Evolutionary conservation across 2,797 vertebrate species (phyloP).

Genomic region (Fringilla coelebs): DNA sequence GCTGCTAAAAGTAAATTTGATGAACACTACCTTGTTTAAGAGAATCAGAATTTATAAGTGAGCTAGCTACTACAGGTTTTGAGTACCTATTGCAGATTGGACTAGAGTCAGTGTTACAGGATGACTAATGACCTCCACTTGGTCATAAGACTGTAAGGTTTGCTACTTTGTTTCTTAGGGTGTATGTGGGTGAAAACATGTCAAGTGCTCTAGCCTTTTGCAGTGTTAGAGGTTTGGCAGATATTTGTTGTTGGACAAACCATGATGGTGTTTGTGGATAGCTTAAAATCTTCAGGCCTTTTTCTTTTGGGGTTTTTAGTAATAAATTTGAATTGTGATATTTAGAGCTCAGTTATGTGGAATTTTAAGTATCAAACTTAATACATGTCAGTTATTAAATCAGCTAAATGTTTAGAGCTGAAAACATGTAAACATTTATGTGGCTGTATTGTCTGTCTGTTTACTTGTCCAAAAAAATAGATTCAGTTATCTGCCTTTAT

Average conservation of each 20-base stretch:
- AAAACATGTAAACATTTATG: not conserved
- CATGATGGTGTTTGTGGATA: not conserved
- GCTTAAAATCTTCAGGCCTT: not conserved
- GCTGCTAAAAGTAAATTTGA: not conserved
- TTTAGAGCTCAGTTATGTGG: not conserved
- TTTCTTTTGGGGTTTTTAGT: not conserved
- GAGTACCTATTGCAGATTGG: not conserved
- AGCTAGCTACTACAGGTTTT: not conserved
- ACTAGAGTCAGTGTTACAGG: not conserved
- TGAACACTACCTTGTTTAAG: not conserved
- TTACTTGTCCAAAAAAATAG: not conserved
- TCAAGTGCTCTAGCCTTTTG: not conserved
- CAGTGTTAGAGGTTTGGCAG: not conserved
- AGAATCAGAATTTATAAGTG: not conserved
- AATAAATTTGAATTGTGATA: not conserved
- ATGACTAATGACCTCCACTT: not conserved
- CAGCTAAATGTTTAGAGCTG: not conserved
- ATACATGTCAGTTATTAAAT: not conserved
- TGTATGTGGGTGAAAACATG: not conserved
- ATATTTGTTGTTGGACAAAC: not conserved
- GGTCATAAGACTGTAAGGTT: not conserved
- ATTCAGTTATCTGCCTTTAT: not conserved
- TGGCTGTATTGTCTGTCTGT: not conserved
- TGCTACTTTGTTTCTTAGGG: not conserved
- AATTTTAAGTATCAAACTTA: not conserved